Evolutionary conservation across 35 echinoderm and acorn worm genomes (phyloP).

Genomic region (Patiria miniata): DNA sequence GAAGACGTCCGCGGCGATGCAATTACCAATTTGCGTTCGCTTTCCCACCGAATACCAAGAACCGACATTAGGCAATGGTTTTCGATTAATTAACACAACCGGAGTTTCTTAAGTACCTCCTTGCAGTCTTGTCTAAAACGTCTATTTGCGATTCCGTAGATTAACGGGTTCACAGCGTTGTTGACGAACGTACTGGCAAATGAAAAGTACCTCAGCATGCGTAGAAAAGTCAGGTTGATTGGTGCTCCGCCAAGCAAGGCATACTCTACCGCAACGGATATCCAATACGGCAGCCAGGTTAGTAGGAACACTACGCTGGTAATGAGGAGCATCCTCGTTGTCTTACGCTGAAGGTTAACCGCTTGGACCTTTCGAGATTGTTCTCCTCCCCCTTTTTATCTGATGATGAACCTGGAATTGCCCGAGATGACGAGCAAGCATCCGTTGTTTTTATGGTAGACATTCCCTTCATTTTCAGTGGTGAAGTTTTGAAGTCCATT

Average conservation of each 20-base stretch:
- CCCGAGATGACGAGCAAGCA: not conserved
- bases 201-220: not conserved
- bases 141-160: slow-evolving; percentile 2
- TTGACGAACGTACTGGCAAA: not conserved
- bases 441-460: not conserved
- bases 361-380: no score
- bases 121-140: not conserved
- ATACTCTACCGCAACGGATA: not conserved
- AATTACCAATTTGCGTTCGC: no score
- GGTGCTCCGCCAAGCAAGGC: not conserved
- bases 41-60: no score
- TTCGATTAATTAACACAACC: not conserved
- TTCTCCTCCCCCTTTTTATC: not conserved
- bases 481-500: not conserved
- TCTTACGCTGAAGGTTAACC: not conserved
- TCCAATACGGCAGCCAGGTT: not conserved
- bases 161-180: not conserved
- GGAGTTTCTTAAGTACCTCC: not conserved
- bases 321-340: not conserved
- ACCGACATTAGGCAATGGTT: no score
- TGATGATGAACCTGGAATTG: not conserved
- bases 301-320: not conserved
- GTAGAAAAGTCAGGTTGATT: not conserved
- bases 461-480: not conserved
- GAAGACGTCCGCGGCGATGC: no score